Evolutionary conservation across 1,140 invertebrate genomes (phyloP).

Genomic region (Drosophila bifasciata): DNA sequence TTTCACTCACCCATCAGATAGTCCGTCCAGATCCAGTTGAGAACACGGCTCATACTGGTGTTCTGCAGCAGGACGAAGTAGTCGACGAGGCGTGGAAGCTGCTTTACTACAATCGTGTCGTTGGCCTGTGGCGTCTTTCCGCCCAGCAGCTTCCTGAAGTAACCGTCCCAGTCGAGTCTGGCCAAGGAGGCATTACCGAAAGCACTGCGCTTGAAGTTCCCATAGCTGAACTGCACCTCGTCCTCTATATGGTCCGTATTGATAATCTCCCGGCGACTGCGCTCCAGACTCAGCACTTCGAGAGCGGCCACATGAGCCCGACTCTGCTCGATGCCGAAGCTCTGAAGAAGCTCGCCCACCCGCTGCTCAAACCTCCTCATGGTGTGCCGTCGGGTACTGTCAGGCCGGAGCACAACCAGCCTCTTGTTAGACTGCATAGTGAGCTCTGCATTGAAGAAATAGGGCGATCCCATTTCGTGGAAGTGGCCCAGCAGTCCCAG

Average conservation of each 20-base stretch:
- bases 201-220: conserved; percentile 60
- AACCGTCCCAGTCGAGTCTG: conserved; percentile 69
- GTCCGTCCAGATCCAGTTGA: conserved; percentile 80
- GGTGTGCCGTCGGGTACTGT: conserved; percentile 58
- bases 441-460: conserved; percentile 63
- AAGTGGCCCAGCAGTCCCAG: conserved; percentile 59
- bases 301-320: conserved; percentile 66
- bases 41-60: conserved; percentile 65
- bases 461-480: conserved; percentile 68
- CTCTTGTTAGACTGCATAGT: conserved; percentile 74
- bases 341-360: conserved; percentile 59
- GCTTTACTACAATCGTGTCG: conserved; percentile 62
- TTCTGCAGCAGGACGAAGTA: conserved; percentile 65
- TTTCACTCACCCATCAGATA: conserved; percentile 74
- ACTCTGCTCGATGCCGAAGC: conserved; percentile 66
- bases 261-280: conserved; percentile 68
- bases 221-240: conserved; percentile 69
- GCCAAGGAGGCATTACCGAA: conserved; percentile 50
- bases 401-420: conserved; percentile 58
- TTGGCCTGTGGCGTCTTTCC: conserved; percentile 61
- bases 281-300: conserved; percentile 74
- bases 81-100: conserved; percentile 62
- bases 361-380: conserved; percentile 73
- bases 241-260: conserved; percentile 61
- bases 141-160: conserved; percentile 65